These are phyloP conservation scores for Tetheella fluctuosa DNA, from an alignment of 2,888 invertebrate genomes.

Conservation along the genomic window DNA sequence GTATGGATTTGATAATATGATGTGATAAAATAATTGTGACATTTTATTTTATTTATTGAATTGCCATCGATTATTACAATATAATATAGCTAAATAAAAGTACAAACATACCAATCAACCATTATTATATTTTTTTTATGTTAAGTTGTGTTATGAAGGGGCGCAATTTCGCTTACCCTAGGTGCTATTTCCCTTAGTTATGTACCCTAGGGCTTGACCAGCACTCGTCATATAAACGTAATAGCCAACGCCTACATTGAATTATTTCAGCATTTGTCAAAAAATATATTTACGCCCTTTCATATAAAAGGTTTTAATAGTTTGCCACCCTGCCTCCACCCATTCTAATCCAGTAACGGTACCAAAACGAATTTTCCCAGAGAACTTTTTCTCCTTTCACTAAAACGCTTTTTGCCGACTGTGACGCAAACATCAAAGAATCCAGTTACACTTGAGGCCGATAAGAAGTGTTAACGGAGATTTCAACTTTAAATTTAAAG, in stretches of 20 bases:
- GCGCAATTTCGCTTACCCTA: no score
- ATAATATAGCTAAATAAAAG: no score
- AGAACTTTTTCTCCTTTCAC: conserved; percentile 47
- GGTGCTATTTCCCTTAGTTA: no score
- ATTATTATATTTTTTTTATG: no score
- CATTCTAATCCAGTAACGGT: conserved; percentile 30
- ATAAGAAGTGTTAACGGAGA: conserved; percentile 34
- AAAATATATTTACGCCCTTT: conserved; percentile 15
- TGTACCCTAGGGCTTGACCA: no score
- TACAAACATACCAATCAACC: no score
- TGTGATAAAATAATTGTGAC: no score
- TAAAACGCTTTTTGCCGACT: conserved; percentile 53
- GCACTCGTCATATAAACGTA: no score
- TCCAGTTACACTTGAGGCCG: conserved; percentile 47
- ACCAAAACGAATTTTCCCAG: conserved; percentile 53
- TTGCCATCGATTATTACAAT: no score
- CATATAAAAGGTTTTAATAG: conserved; percentile 49
- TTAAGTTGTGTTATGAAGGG: no score
- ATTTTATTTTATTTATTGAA: no score
- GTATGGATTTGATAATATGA: no score
- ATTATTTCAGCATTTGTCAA: background rate
- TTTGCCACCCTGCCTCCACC: conserved; percentile 29
- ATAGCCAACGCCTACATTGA: background rate
- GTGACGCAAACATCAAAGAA: conserved; percentile 58
- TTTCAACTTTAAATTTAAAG: conserved; percentile 14